These are phyloP conservation scores for Capromys pilorides DNA, from an alignment of 2,797 vertebrate genomes.

Conservation along the genomic window DNA sequence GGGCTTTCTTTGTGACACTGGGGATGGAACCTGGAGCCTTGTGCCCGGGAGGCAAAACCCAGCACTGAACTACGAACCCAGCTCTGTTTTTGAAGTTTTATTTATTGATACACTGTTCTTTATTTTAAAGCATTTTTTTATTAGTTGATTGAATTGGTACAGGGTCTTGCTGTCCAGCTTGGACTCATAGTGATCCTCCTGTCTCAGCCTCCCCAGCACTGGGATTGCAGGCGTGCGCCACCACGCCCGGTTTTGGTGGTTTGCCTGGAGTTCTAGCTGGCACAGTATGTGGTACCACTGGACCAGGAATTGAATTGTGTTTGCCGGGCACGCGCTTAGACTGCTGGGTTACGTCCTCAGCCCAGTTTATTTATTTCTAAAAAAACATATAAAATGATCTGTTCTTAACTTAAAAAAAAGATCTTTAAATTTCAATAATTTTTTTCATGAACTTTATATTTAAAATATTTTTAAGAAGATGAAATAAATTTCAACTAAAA, in stretches of 20 bases:
- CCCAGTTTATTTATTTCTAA: constrained; percentile 50
- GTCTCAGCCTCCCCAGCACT: too few species aligned
- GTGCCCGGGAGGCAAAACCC: not conserved
- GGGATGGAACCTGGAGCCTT: not conserved
- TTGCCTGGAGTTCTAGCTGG: too few species aligned
- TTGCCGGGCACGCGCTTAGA: too few species aligned
- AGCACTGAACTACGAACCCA: not conserved
- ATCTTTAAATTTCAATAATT: constrained; percentile 17
- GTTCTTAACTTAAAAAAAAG: constrained; percentile 53
- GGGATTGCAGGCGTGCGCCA: too few species aligned
- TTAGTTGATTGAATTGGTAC: too few species aligned
- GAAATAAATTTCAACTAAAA: constrained; percentile 32
- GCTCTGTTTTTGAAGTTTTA: constrained; percentile 15
- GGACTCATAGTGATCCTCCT: too few species aligned
- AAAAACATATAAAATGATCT: constrained; percentile 23
- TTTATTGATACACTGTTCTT: not conserved
- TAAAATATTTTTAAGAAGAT: constrained; percentile 37
- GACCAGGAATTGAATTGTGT: too few species aligned
- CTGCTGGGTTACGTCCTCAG: too few species aligned
- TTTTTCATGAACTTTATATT: constrained; percentile 35
- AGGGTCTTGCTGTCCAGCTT: too few species aligned
- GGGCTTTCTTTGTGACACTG: not conserved
- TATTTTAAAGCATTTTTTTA: too few species aligned
- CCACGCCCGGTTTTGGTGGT: too few species aligned
- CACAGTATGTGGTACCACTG: too few species aligned